Percentiles rank a stretch among this genome's conserved stretches.
These are phyloP conservation scores for Syrmaticus mikado DNA, from an alignment of 2,113 vertebrate species.

Conservation along the genomic window DNA sequence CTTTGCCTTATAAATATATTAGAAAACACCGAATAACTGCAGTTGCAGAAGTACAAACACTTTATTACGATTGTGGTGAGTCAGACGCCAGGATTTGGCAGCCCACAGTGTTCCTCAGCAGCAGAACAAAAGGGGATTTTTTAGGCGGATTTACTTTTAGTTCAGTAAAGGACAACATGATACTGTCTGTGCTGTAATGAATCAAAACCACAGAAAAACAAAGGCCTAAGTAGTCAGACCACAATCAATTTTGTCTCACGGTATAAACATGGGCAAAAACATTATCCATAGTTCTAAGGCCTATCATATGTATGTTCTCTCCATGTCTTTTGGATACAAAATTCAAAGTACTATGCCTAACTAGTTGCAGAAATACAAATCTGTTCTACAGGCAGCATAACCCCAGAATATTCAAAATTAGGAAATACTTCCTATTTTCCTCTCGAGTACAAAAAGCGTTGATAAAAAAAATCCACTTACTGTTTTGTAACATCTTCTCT, in stretches of 20 bases:
- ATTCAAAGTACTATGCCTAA: background rate
- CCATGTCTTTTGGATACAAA: background rate
- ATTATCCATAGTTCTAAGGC: background rate
- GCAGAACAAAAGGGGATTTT: conserved; percentile 68
- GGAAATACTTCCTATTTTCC: background rate
- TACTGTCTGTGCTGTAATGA: conserved; percentile 53
- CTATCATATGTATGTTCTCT: background rate
- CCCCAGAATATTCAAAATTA: background rate
- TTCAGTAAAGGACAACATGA: conserved; percentile 67
- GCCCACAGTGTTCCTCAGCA: conserved; percentile 65
- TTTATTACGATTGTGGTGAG: conserved; percentile 65
- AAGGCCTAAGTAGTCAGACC: background rate
- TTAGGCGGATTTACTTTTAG: conserved; percentile 52
- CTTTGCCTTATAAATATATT: conserved; percentile 50
- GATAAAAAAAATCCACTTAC: background rate
- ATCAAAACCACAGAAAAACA: conserved; percentile 42
- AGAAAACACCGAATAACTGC: conserved; percentile 50
- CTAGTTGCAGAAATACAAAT: background rate
- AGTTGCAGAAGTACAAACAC: conserved; percentile 31
- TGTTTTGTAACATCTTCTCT: background rate
- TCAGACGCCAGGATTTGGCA: conserved; percentile 68
- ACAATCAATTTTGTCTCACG: background rate
- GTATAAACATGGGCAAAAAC: background rate
- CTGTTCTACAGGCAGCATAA: background rate
- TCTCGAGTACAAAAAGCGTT: background rate